Conservation (phyloP, 2,888 invertebrate species). For the Drosophila imparisetae region DNA sequence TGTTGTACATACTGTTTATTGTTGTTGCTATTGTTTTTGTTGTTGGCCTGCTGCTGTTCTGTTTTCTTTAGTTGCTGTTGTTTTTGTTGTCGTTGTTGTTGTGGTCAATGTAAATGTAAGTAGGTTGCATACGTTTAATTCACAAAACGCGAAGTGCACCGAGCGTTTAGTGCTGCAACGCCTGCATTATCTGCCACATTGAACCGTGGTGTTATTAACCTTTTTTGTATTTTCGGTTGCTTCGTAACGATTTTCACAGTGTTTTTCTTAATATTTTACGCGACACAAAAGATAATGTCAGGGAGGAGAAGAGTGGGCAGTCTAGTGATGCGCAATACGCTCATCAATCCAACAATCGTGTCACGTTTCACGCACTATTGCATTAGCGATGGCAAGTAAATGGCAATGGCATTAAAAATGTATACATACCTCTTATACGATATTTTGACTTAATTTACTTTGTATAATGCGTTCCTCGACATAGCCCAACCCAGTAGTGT, state of each 20-base stretch:
- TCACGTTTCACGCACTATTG: not conserved
- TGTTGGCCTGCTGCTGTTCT: constrained; percentile 33
- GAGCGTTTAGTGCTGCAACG: constrained; percentile 40
- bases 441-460: not conserved
- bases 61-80: constrained; percentile 50
- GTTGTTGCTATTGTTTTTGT: constrained; percentile 35
- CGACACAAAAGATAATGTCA: constrained; percentile 69
- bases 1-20: constrained; percentile 70
- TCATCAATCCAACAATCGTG: constrained; percentile 19
- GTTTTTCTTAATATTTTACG: constrained; percentile 70
- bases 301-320: constrained; percentile 35
- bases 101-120: constrained; percentile 42
- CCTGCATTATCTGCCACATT: constrained; percentile 59
- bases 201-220: constrained; percentile 30
- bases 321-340: constrained; percentile 25
- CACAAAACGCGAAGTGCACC: constrained; percentile 29
- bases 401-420: not conserved
- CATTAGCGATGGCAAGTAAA: not conserved
- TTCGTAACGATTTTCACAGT: constrained; percentile 53
- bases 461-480: not conserved
- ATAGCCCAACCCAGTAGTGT: not conserved
- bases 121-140: constrained; percentile 44
- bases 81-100: constrained; percentile 35
- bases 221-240: constrained; percentile 34
- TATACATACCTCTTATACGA: not conserved